Percentiles rank a stretch among this genome's conserved stretches.
Conservation (phyloP, 2,888 invertebrate species). For the Lasioglossum morio region DNA sequence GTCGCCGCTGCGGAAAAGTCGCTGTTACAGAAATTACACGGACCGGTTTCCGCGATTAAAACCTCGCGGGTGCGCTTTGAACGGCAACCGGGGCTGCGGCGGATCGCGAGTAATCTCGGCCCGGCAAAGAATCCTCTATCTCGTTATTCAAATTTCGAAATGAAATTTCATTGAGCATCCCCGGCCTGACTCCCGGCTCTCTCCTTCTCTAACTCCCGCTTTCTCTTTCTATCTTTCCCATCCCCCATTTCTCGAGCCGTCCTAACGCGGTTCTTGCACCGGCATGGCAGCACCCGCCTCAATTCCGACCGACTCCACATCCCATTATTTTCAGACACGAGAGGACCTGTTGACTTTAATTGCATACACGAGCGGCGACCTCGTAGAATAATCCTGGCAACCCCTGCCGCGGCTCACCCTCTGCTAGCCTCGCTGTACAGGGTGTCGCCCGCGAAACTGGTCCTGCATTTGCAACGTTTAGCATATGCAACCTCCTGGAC, state of each 20-base stretch:
- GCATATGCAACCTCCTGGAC: background rate
- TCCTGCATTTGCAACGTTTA: slow-evolving; percentile 3
- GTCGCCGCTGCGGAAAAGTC: slow-evolving; percentile 20
- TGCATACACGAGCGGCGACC: slow-evolving; percentile 57
- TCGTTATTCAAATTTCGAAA: slow-evolving; percentile 50
- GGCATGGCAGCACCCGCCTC: slow-evolving; percentile 10
- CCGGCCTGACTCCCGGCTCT: background rate
- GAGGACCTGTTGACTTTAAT: slow-evolving; percentile 70
- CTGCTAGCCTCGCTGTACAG: background rate
- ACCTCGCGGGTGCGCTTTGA: slow-evolving; percentile 2
- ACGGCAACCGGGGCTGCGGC: background rate
- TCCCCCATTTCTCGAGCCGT: background rate
- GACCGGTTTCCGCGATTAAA: slow-evolving; percentile 19
- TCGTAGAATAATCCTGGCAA: slow-evolving; percentile 54
- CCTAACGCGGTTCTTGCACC: slow-evolving; percentile 28
- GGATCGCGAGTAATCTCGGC: slow-evolving; percentile 3
- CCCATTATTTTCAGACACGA: slow-evolving; percentile 59
- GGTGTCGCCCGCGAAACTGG: background rate
- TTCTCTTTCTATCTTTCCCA: background rate
- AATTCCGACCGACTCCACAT: slow-evolving; percentile 43
- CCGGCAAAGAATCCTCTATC: background rate
- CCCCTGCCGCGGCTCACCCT: background rate
- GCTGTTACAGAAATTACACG: slow-evolving; percentile 22
- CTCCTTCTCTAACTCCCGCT: background rate
- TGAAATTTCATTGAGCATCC: slow-evolving; percentile 32